A percentile compares a stretch with the other conserved stretches of the same genome.
Evolutionary conservation across 2,113 vertebrate genomes (phyloP).

Genomic region (Peromyscus polionotus): DNA sequence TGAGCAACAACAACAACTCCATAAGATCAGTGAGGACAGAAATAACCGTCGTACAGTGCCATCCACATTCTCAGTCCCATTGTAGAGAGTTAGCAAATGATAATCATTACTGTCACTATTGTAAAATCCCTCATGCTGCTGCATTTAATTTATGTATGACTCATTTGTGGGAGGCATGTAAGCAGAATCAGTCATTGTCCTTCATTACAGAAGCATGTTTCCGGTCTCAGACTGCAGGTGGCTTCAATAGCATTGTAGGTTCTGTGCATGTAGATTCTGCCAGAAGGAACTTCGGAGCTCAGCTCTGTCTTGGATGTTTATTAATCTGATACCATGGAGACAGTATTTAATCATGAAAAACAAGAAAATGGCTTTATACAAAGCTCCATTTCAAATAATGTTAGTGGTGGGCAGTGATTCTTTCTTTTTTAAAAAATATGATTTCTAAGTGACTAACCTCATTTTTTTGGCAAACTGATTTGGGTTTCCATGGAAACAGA

Average conservation of each 20-base stretch:
- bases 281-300: conserved; percentile 50
- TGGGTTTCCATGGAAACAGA: conserved; percentile 74
- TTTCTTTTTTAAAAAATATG: conserved; percentile 22
- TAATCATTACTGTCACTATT: conserved; percentile 9
- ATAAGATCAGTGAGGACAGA: background rate
- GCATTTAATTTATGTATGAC: background rate
- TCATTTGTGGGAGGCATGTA: background rate
- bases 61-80: background rate
- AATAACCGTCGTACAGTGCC: background rate
- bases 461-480: conserved; percentile 66
- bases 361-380: conserved; percentile 64
- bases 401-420: conserved; percentile 3
- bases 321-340: conserved; percentile 76
- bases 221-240: background rate
- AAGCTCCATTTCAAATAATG: conserved; percentile 56
- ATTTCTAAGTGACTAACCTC: conserved; percentile 65
- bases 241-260: background rate
- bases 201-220: background rate
- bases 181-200: background rate
- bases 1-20: background rate
- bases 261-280: background rate
- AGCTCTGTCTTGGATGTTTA: conserved; percentile 47
- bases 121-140: background rate
- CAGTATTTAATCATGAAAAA: conserved; percentile 62
- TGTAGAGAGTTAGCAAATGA: background rate